Evolutionary conservation across 2,113 vertebrate genomes (phyloP).

Genomic region (Cephalopterus ornatus): DNA sequence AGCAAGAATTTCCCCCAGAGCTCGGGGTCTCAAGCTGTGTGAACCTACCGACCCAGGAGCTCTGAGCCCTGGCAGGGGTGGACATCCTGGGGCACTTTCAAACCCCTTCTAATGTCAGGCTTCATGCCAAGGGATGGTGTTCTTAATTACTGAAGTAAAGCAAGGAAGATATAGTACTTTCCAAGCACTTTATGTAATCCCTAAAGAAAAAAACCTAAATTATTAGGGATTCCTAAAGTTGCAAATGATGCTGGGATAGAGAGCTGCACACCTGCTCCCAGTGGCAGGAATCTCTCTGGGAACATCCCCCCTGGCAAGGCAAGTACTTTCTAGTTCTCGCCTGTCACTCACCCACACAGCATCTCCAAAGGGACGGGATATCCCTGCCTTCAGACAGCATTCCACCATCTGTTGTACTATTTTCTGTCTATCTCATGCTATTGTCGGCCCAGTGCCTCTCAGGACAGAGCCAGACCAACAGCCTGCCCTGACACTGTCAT

Average conservation of each 20-base stretch:
- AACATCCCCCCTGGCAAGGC: background rate
- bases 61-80: background rate
- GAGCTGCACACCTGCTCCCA: background rate
- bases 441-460: background rate
- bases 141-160: background rate
- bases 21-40: background rate
- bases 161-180: background rate
- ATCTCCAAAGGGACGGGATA: constrained; percentile 20
- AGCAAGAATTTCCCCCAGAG: background rate
- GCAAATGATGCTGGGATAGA: background rate
- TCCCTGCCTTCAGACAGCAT: constrained; percentile 25
- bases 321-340: background rate
- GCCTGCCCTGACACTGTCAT: background rate
- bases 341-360: background rate
- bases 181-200: background rate
- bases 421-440: background rate
- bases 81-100: background rate
- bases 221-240: background rate
- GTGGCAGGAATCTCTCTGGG: background rate
- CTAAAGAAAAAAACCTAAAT: background rate
- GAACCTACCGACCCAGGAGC: background rate
- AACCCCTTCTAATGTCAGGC: background rate
- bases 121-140: background rate
- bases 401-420: background rate
- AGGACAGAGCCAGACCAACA: background rate